Evolutionary conservation across 2,113 vertebrate genomes (phyloP).

Genomic region (Nyctibius bracteatus): DNA sequence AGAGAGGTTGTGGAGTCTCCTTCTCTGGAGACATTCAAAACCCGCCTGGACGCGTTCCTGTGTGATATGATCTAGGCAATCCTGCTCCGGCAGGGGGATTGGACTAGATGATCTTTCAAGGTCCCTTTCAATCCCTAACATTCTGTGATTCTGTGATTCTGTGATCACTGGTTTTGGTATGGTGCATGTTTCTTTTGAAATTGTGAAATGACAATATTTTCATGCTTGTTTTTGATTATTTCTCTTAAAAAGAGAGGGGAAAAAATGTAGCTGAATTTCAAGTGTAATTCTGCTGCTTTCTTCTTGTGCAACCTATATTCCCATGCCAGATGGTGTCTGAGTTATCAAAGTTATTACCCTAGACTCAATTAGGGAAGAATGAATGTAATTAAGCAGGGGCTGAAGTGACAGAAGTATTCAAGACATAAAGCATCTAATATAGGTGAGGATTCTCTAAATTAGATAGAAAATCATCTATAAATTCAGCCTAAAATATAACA

Average conservation of each 20-base stretch:
- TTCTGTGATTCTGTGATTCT: no score
- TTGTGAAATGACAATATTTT: neutral
- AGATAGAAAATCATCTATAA: neutral
- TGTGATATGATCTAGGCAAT: no score
- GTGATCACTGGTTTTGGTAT: neutral
- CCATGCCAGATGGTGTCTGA: constrained; percentile 56
- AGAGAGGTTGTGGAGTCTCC: no score
- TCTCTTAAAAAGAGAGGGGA: neutral
- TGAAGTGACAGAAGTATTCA: constrained; percentile 34
- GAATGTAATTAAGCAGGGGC: constrained; percentile 51
- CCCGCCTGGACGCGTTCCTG: no score
- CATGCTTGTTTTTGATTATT: neutral
- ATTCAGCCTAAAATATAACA: neutral
- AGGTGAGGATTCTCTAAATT: constrained; percentile 15
- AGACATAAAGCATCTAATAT: constrained; percentile 11
- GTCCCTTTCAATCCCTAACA: no score
- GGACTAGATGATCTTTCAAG: no score
- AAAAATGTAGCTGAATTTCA: neutral
- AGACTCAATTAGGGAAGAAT: constrained; percentile 59
- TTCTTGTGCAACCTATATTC: constrained; percentile 32
- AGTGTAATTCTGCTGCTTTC: constrained; percentile 12
- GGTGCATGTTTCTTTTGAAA: neutral
- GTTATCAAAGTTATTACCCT: constrained; percentile 59
- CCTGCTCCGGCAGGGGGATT: no score
- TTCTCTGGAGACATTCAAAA: no score